Evolutionary conservation across 2,888 invertebrate species (phyloP).

Genomic region (Acheta domesticus): DNA sequence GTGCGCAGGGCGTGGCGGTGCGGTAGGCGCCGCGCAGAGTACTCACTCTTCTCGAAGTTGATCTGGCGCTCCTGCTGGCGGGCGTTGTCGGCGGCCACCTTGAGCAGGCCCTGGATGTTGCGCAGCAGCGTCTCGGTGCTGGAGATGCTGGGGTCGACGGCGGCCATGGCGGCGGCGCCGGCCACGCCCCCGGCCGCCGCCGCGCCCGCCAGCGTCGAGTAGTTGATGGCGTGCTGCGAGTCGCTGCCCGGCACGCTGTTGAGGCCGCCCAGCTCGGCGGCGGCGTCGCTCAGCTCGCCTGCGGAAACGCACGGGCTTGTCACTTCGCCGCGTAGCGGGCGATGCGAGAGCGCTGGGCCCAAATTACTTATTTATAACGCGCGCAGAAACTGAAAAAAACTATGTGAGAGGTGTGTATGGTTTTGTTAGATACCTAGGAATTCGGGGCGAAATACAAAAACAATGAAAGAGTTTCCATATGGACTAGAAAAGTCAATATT

Average conservation of each 20-base stretch:
- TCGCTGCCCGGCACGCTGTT: constrained; percentile 48
- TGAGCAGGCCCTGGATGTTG: constrained; percentile 92
- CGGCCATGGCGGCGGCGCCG: constrained; percentile 48
- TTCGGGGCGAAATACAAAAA: too few relatives aligned
- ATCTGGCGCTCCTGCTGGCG: constrained; percentile 94
- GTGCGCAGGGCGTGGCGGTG: too few relatives aligned
- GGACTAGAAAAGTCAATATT: too few relatives aligned
- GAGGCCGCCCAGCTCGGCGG: constrained; percentile 57
- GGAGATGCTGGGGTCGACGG: constrained; percentile 54
- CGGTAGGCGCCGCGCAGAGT: constrained; percentile 35
- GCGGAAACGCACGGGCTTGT: constrained; percentile 40
- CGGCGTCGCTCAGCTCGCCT: constrained; percentile 68
- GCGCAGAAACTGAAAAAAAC: too few relatives aligned
- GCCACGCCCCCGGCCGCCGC: constrained; percentile 47
- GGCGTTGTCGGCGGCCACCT: constrained; percentile 96
- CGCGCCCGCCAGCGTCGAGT: constrained; percentile 68
- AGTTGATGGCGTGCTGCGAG: constrained; percentile 71
- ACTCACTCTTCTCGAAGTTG: constrained; percentile 92
- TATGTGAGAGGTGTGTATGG: too few relatives aligned
- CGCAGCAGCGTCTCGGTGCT: constrained; percentile 91
- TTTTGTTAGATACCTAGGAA: too few relatives aligned
- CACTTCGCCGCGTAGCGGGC: neutral
- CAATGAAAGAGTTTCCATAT: too few relatives aligned
- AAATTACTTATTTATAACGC: too few relatives aligned
- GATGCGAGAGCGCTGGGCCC: too few relatives aligned